Evolutionary conservation across 1,140 invertebrate genomes (phyloP).

Genomic region (Drosophila mauritiana): DNA sequence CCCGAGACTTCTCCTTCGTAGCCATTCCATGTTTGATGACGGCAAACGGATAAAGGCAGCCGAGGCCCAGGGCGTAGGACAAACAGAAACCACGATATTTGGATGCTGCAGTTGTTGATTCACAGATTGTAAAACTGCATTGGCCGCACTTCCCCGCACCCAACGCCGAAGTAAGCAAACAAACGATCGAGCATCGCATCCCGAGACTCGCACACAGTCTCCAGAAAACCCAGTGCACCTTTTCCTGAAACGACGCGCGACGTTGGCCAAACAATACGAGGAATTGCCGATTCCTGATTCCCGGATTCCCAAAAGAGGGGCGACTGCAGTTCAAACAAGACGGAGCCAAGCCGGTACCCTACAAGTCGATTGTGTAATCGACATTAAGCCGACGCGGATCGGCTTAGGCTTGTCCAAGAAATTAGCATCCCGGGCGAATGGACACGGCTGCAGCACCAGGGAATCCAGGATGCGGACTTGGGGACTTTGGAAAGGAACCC

Average conservation of each 20-base stretch:
- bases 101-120: conserved; percentile 49
- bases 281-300: conserved; percentile 36
- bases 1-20: conserved; percentile 63
- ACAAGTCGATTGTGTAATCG: conserved; percentile 64
- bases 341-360: conserved; percentile 4
- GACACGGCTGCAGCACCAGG: conserved; percentile 26
- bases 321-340: conserved; percentile 33
- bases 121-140: conserved; percentile 51
- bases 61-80: conserved; percentile 33
- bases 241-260: conserved; percentile 62
- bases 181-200: conserved; percentile 53
- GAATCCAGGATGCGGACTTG: conserved; percentile 2
- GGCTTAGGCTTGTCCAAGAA: conserved; percentile 75
- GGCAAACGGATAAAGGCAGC: conserved; percentile 70
- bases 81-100: conserved; percentile 50
- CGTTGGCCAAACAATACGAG: conserved; percentile 61
- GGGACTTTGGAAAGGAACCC: neutral
- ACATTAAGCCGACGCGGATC: conserved; percentile 62
- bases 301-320: conserved; percentile 6
- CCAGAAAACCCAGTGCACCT: conserved; percentile 49
- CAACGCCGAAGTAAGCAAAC: conserved; percentile 52
- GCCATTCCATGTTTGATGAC: conserved; percentile 75
- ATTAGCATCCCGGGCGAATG: conserved; percentile 56
- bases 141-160: conserved; percentile 35
- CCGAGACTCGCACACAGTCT: conserved; percentile 24